Conservation (phyloP, 2,888 invertebrate genomes). For the Polydrusus tereticollis region DNA sequence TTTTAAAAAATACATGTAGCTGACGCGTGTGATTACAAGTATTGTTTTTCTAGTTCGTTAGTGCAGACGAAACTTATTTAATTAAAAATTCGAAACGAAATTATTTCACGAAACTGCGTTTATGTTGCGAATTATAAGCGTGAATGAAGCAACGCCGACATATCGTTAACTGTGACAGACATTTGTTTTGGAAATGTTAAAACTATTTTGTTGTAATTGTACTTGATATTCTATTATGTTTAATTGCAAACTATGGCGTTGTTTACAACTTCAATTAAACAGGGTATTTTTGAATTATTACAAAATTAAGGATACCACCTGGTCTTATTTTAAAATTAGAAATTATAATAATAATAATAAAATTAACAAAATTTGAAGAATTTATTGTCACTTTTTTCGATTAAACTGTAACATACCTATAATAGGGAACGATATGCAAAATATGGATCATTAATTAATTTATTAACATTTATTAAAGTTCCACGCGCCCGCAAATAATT, state of each 20-base stretch:
- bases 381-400: too few relatives aligned
- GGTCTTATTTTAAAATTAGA: too few relatives aligned
- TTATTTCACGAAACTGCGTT: conserved; percentile 9
- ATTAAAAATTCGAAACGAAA: conserved; percentile 15
- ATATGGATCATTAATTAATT: too few relatives aligned
- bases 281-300: too few relatives aligned
- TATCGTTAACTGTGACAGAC: conserved; percentile 3
- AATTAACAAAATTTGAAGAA: too few relatives aligned
- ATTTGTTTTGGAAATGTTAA: background rate
- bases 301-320: too few relatives aligned
- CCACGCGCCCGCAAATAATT: too few relatives aligned
- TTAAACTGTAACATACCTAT: too few relatives aligned
- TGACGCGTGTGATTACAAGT: conserved; percentile 3
- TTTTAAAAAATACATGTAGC: background rate
- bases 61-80: conserved; percentile 17
- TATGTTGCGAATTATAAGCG: conserved; percentile 19
- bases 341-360: too few relatives aligned
- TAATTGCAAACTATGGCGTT: background rate
- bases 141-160: conserved; percentile 2
- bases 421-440: too few relatives aligned
- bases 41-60: conserved; percentile 19
- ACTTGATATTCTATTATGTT: background rate
- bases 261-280: background rate
- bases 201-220: background rate
- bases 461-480: too few relatives aligned